Evolutionary conservation across 2,888 invertebrate species (phyloP).

Genomic region (Trissolcus brochymenae): DNA sequence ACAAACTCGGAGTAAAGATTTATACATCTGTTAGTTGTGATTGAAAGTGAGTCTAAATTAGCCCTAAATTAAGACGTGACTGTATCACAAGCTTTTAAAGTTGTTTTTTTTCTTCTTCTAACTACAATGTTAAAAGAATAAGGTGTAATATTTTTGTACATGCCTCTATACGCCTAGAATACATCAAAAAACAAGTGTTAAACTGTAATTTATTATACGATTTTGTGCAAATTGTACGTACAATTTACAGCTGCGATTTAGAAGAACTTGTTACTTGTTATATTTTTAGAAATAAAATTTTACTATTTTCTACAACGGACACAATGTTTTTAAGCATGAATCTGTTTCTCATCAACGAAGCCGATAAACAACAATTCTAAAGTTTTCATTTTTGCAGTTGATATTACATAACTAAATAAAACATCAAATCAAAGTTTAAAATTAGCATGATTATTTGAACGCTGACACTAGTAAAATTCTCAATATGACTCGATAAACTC

Average conservation of each 20-base stretch:
- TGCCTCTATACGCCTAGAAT: slow-evolving; percentile 15
- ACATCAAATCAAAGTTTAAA: no score
- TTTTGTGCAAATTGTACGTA: slow-evolving; percentile 47
- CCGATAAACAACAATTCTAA: not conserved
- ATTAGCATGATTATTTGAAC: no score
- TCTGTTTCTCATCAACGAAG: not conserved
- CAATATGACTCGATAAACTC: no score
- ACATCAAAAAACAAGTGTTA: slow-evolving; percentile 12
- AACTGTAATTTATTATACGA: slow-evolving; percentile 37
- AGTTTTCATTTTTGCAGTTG: no score
- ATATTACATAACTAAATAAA: no score
- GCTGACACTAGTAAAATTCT: no score
- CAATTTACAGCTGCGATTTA: slow-evolving; percentile 59
- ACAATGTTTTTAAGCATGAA: not conserved
- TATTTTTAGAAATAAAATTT: slow-evolving; percentile 68
- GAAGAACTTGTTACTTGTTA: slow-evolving; percentile 70
- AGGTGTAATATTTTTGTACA: slow-evolving; percentile 21
- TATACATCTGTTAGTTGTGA: no score
- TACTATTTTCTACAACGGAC: slow-evolving; percentile 65
- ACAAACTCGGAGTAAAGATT: no score
- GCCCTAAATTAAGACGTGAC: no score
- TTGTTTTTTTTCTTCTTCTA: no score
- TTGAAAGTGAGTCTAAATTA: no score
- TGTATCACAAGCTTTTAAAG: no score
- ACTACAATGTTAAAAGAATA: slow-evolving; percentile 5